Evolutionary conservation across 2,888 invertebrate species (phyloP), one percentile per base, ranked within the genome.

Genomic region (Carcina quercana): DNA sequence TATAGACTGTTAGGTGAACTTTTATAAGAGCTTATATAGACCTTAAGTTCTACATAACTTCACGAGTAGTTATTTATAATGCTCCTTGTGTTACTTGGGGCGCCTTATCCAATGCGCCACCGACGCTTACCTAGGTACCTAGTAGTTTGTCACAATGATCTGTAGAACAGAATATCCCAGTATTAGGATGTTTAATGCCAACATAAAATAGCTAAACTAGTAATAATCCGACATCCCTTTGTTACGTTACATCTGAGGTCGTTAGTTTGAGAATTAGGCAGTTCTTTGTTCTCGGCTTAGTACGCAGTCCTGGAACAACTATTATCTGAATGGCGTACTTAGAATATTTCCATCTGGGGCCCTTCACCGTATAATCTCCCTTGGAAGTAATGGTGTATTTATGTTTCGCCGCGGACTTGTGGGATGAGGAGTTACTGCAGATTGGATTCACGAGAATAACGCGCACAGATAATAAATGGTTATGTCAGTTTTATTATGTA

Each of bases 381-480:
- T 47, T 44, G 45, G 43, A 51, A 56, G 53, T 57, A 59, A 60
- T 53, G 52, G 42, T 42, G 39, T 40, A 13, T 11, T 32, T 34
- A 22, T 53, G 43, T 51, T 59, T 55, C 42, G 42, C 53, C 45
- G 34, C 41, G 43, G 10, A 49, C 48, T 49, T 46, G 43, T 49
- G 46, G 50, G 44, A 63, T 69, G 68, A 57, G 61, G 63, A 68
- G 58, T 63, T 67, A 70, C 61, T 69, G 62, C 69, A 67, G 62
- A 68, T 68, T 64, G 61, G 59, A 66, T 58, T n/a, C n/a, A n/a
- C n/a, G n/a, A n/a, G n/a, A n/a, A n/a, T n/a, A n/a, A n/a, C 50
- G 52, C 47, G 47, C 50, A 53, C 58, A 59, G 7, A 14, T 13
- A n/a, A n/a, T n/a, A n/a, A n/a, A n/a, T n/a, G n/a, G n/a, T n/a